Evolutionary conservation across 2,888 invertebrate genomes (phyloP).

Genomic region (Congeria kusceri): DNA sequence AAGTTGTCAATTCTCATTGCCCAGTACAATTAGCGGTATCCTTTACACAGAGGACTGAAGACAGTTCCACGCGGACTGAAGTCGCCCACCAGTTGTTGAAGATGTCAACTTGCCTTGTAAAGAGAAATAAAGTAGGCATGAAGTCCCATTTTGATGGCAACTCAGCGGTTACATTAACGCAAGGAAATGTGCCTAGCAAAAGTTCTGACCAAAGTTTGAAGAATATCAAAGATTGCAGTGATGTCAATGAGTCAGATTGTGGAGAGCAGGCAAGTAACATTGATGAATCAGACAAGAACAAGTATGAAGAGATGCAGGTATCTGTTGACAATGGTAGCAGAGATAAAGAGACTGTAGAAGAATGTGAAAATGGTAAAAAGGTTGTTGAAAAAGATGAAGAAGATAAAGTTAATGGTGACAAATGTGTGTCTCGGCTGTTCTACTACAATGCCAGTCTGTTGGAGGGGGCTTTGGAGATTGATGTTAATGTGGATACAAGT

Average conservation of each 20-base stretch:
- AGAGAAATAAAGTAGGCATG: too few species aligned
- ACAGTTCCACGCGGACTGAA: too few species aligned
- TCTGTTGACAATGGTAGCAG: not conserved
- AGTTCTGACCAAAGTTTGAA: not conserved
- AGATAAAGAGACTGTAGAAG: conserved; percentile 3
- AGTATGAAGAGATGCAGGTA: not conserved
- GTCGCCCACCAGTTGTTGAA: too few species aligned
- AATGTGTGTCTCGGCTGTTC: not conserved
- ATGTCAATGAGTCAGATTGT: not conserved
- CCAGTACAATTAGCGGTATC: too few species aligned
- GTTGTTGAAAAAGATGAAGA: conserved; percentile 1
- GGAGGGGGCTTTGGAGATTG: conserved; percentile 35
- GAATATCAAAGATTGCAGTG: not conserved
- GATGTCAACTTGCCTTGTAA: too few species aligned
- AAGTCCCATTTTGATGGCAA: too few species aligned
- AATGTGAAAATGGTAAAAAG: not conserved
- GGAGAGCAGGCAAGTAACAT: not conserved
- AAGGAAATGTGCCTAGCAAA: not conserved
- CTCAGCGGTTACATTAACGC: not conserved
- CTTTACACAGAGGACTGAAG: too few species aligned
- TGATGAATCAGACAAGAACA: not conserved
- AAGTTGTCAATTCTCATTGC: too few species aligned
- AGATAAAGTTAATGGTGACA: not conserved
- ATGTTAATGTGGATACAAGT: too few species aligned
- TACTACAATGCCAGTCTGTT: conserved; percentile 26